These are phyloP conservation scores for Synanthedon formicaeformis DNA, from an alignment of 2,888 invertebrate species.

Conservation along the genomic window DNA sequence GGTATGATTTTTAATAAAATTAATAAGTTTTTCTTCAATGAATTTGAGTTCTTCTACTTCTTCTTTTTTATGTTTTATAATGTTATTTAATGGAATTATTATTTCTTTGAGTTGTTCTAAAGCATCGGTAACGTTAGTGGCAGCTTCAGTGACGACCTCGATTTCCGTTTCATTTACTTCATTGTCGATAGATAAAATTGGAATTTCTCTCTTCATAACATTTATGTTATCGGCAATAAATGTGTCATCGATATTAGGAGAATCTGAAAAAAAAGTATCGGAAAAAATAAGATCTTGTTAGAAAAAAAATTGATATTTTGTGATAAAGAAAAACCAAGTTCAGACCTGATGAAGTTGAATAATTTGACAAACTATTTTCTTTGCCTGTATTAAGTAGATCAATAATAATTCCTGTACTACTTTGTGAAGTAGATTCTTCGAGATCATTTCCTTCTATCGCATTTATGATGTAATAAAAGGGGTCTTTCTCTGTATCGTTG, in stretches of 20 bases:
- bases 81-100: constrained; percentile 23
- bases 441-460: constrained; percentile 2
- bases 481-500: background rate
- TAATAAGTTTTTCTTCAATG: constrained; percentile 27
- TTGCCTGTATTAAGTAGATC: constrained; percentile 17
- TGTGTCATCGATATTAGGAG: background rate
- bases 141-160: background rate
- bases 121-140: constrained; percentile 3
- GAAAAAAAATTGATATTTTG: no score
- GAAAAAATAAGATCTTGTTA: background rate
- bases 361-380: background rate
- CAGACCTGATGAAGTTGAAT: no score
- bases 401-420: constrained; percentile 13
- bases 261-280: background rate
- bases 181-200: background rate
- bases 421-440: background rate
- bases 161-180: background rate
- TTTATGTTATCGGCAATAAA: constrained; percentile 4
- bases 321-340: no score
- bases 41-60: constrained; percentile 30
- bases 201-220: constrained; percentile 33
- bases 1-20: constrained; percentile 18
- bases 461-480: background rate
- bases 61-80: constrained; percentile 30
- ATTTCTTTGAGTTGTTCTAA: constrained; percentile 18